Evolutionary conservation across 1,140 invertebrate species (phyloP).

Genomic region (Drosophila bocqueti): DNA sequence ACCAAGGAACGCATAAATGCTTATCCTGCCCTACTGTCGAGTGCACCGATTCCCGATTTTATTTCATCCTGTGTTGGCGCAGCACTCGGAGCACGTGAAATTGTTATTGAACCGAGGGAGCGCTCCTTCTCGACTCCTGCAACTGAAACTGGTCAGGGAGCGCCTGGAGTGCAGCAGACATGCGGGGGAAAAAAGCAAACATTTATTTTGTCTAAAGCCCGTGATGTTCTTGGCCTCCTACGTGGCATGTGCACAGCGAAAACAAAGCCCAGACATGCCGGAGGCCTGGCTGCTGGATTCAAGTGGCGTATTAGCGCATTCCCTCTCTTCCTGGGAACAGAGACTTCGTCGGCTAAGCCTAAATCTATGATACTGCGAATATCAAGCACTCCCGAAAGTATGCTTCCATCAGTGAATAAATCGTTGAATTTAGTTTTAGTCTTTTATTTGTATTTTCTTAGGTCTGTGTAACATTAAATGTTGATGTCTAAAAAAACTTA

Average conservation of each 20-base stretch:
- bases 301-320: slow-evolving; percentile 26
- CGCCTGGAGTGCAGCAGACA: slow-evolving; percentile 5
- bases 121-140: slow-evolving; percentile 12
- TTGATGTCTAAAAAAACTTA: slow-evolving; percentile 29
- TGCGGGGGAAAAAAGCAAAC: slow-evolving; percentile 2
- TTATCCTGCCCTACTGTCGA: slow-evolving; percentile 5
- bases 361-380: slow-evolving; percentile 1
- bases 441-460: slow-evolving; percentile 33
- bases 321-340: slow-evolving; percentile 3
- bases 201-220: slow-evolving; percentile 55
- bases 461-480: slow-evolving; percentile 60
- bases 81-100: slow-evolving; percentile 60
- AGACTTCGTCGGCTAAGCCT: not conserved
- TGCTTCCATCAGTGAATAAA: not conserved
- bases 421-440: slow-evolving; percentile 8
- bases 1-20: slow-evolving; percentile 24
- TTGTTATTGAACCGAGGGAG: slow-evolving; percentile 51
- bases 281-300: not conserved
- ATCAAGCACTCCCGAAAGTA: slow-evolving; percentile 9
- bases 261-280: slow-evolving; percentile 10
- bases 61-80: slow-evolving; percentile 65
- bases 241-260: slow-evolving; percentile 28
- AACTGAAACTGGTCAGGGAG: slow-evolving; percentile 12
- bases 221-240: slow-evolving; percentile 40
- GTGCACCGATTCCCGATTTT: slow-evolving; percentile 48